Percentiles rank a stretch among this genome's conserved stretches.
Conservation (phyloP, 2,113 vertebrate genomes). For the Lonchura striata region DNA sequence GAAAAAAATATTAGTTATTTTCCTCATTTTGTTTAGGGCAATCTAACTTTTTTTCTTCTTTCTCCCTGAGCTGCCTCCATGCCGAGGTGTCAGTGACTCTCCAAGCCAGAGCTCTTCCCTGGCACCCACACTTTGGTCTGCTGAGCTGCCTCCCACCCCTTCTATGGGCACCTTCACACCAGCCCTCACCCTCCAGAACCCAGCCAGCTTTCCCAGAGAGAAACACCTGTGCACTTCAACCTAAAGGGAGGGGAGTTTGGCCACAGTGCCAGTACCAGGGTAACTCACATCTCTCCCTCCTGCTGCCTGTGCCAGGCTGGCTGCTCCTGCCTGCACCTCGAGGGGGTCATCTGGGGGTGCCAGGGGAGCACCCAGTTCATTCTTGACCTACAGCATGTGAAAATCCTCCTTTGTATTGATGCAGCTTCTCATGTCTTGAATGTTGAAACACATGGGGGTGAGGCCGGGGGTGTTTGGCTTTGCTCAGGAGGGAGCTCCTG, state of each 20-base stretch:
- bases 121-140: fast-evolving
- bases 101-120: background rate
- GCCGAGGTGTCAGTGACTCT: fast-evolving
- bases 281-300: background rate
- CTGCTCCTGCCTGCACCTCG: background rate
- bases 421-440: fast-evolving
- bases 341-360: fast-evolving
- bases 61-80: background rate
- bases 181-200: fast-evolving
- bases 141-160: background rate
- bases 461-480: background rate
- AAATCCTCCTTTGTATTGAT: fast-evolving
- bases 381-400: background rate
- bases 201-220: background rate
- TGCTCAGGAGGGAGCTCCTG: background rate
- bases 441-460: fast-evolving
- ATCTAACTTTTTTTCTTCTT: background rate
- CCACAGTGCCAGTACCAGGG: fast-evolving
- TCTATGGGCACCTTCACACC: fast-evolving
- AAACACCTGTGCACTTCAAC: fast-evolving
- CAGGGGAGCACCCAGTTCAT: background rate
- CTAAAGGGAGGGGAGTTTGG: fast-evolving
- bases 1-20: background rate
- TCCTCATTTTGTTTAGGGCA: background rate
- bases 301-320: background rate